Percentiles rank a stretch among this genome's conserved stretches.
Evolutionary conservation across 2,113 vertebrate genomes (phyloP).

Genomic region (Pteronura brasiliensis): DNA sequence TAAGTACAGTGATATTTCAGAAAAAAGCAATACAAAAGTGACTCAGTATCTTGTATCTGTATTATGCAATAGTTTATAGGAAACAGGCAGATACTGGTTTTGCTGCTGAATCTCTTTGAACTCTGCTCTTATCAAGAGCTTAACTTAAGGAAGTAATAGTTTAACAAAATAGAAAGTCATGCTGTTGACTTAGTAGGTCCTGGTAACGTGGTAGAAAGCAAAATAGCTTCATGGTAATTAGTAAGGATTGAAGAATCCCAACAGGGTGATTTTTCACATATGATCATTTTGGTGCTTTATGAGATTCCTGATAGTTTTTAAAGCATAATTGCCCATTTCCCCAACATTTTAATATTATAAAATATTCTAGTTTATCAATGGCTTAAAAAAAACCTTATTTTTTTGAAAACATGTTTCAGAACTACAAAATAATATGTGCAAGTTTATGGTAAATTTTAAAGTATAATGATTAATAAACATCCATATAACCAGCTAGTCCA

Average conservation of each 20-base stretch:
- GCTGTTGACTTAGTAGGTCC: background rate
- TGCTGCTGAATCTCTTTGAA: background rate
- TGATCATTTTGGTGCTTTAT: background rate
- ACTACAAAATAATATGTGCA: background rate
- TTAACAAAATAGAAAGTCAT: slow-evolving; percentile 2
- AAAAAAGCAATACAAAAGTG: slow-evolving; percentile 37
- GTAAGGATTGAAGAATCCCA: background rate
- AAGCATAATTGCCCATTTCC: background rate
- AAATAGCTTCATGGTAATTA: background rate
- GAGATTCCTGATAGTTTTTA: background rate
- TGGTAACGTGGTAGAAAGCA: background rate
- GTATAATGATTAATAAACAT: background rate
- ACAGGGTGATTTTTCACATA: background rate
- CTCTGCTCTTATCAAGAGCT: background rate
- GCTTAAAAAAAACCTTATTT: background rate
- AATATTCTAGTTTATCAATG: background rate
- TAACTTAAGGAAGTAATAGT: background rate
- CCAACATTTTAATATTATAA: background rate
- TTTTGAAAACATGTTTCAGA: background rate
- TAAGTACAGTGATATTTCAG: slow-evolving; percentile 17
- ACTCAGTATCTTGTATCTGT: slow-evolving; percentile 7
- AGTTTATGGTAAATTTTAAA: slow-evolving; percentile 25
- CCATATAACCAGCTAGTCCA: background rate
- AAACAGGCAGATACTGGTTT: background rate
- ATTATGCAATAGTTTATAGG: background rate